Percentiles rank a stretch among this genome's conserved stretches.
Evolutionary conservation across 2,113 vertebrate species (phyloP).

Genomic region (Perca flavescens): DNA sequence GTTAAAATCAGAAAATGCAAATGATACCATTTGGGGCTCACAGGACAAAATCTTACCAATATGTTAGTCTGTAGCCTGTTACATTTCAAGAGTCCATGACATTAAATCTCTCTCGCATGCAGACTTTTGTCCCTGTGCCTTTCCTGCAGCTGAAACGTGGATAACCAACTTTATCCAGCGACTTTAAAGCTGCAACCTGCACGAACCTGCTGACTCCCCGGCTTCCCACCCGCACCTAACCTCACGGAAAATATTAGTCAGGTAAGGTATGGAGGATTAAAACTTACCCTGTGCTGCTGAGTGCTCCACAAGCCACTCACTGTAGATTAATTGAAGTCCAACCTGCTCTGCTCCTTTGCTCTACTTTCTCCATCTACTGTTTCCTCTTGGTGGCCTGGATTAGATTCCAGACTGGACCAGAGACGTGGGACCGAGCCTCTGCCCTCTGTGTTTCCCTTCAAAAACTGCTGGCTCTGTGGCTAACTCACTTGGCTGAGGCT

Average conservation of each 20-base stretch:
- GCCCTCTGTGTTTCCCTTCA: conserved; percentile 26
- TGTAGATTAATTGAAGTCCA: conserved; percentile 24
- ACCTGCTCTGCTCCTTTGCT: conserved; percentile 22
- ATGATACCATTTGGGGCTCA: neutral
- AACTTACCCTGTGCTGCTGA: conserved; percentile 32
- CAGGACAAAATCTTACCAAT: neutral
- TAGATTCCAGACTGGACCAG: conserved; percentile 46
- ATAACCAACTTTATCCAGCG: conserved; percentile 42
- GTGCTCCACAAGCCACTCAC: conserved; percentile 2
- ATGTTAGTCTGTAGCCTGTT: conserved; percentile 8
- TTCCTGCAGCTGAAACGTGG: conserved; percentile 43
- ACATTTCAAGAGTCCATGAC: neutral
- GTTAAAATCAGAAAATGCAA: neutral
- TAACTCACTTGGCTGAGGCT: conserved; percentile 1
- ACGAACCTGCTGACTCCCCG: conserved; percentile 21
- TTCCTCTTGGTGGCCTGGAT: conserved; percentile 19
- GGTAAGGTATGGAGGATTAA: conserved; percentile 24
- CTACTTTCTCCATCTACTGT: conserved; percentile 20
- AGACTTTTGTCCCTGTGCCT: conserved; percentile 45
- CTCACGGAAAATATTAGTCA: conserved; percentile 25
- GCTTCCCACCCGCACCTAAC: neutral
- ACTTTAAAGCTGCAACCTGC: conserved; percentile 47
- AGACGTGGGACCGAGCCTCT: conserved; percentile 10
- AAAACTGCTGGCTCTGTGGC: conserved; percentile 7
- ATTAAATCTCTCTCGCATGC: conserved; percentile 31